These are phyloP conservation scores for Falco columbarius DNA, from an alignment of 2,797 vertebrate genomes.

Conservation along the genomic window DNA sequence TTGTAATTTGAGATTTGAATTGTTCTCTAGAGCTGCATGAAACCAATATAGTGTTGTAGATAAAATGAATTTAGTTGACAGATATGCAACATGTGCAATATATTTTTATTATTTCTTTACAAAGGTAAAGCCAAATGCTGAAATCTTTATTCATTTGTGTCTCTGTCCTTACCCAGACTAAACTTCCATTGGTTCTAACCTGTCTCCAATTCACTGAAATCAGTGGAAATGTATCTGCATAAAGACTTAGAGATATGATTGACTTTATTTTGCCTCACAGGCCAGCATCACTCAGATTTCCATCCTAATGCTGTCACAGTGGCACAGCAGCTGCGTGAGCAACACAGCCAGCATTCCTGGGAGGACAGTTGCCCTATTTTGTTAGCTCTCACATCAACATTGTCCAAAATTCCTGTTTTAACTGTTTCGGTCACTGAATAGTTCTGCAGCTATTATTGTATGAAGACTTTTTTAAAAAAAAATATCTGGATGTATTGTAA, in stretches of 20 bases:
- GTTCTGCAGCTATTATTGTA: background rate
- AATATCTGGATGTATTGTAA: background rate
- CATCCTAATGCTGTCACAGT: background rate
- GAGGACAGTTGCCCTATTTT: rapidly evolving
- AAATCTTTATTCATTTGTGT: constrained; percentile 24
- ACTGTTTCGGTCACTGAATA: background rate
- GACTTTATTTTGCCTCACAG: background rate
- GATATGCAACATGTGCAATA: constrained; percentile 24
- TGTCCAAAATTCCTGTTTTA: background rate
- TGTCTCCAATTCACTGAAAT: background rate
- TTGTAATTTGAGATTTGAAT: constrained; percentile 61
- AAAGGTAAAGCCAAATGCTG: constrained; percentile 33
- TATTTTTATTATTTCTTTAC: constrained; percentile 59
- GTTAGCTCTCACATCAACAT: background rate
- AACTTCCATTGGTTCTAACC: background rate
- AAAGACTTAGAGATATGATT: background rate
- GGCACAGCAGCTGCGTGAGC: background rate
- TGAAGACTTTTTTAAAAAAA: background rate
- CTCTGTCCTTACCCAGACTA: background rate
- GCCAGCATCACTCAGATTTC: background rate
- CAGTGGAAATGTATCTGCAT: background rate
- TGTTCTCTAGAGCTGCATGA: constrained; percentile 50
- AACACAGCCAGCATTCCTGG: background rate
- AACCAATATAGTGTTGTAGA: constrained; percentile 29
- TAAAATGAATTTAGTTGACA: constrained; percentile 60